phyloP scores from a whole-genome alignment of 1,140 invertebrate species.

The Stenopsyche tienmushanensis region DNA sequence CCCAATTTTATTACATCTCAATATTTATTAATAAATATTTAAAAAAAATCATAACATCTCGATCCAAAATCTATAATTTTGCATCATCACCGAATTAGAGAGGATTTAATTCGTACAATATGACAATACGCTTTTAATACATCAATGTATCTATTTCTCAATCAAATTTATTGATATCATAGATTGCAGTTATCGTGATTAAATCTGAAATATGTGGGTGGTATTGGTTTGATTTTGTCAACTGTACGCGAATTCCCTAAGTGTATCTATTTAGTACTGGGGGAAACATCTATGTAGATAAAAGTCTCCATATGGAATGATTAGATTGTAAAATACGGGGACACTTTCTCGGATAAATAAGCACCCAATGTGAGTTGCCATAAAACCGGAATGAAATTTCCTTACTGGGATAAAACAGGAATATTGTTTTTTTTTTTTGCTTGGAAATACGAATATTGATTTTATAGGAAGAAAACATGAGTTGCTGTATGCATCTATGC shows the following conservation, averaged over 20 bases:
- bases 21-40: too few relatives aligned
- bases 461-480: conserved; percentile 19
- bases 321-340: conserved; percentile 42
- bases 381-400: conserved; percentile 38
- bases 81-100: background rate
- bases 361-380: conserved; percentile 39
- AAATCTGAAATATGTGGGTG: too few relatives aligned
- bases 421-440: conserved; percentile 36
- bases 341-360: conserved; percentile 42
- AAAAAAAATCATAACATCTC: too few relatives aligned
- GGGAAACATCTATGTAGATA: conserved; percentile 34
- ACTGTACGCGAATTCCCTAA: conserved; percentile 21
- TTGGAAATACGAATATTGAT: conserved; percentile 33
- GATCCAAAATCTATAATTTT: background rate
- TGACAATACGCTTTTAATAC: background rate
- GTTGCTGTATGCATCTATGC: too few relatives aligned
- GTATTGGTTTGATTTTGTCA: background rate
- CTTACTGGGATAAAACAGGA: conserved; percentile 31
- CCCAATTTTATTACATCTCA: background rate
- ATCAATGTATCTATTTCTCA: background rate
- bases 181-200: too few relatives aligned
- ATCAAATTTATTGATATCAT: background rate
- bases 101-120: background rate
- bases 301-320: conserved; percentile 41
- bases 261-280: conserved; percentile 38